A percentile compares a stretch with the other conserved stretches of the same genome.
Conservation (phyloP, 2,888 invertebrate species). For the Rhorus exstirpatorius region DNA sequence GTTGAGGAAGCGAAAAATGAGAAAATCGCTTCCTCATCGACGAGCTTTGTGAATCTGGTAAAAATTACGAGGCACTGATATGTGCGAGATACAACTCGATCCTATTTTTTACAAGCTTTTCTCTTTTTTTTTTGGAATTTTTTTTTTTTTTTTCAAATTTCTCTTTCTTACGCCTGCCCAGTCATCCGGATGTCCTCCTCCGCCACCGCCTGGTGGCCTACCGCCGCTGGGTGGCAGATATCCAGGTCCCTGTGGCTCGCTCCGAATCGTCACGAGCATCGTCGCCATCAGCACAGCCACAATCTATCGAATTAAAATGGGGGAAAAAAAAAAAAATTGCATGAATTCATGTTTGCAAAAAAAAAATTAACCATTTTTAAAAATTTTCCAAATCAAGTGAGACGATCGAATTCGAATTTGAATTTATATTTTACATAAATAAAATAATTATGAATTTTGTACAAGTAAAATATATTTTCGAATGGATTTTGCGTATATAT, state of each 20-base stretch:
- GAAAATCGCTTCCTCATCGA: conserved; percentile 19
- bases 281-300: conserved; percentile 78
- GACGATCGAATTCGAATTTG: no score
- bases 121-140: not conserved
- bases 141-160: not conserved
- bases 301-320: conserved; percentile 55
- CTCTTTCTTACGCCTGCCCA: conserved; percentile 83
- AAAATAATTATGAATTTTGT: no score
- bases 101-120: not conserved
- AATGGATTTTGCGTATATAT: no score
- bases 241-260: conserved; percentile 86
- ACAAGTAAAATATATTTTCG: no score
- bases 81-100: conserved; percentile 17
- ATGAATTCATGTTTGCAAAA: not conserved
- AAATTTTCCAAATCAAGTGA: not conserved
- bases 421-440: no score
- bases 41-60: not conserved
- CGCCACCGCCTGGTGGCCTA: conserved; percentile 67
- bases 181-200: conserved; percentile 84
- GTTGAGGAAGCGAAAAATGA: conserved; percentile 3
- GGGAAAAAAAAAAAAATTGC: not conserved
- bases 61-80: conserved; percentile 28
- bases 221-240: conserved; percentile 87
- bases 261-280: conserved; percentile 85
- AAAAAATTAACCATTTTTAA: not conserved